phyloP scores from a whole-genome alignment of 2,113 vertebrate species.

The Vidua chalybeata region DNA sequence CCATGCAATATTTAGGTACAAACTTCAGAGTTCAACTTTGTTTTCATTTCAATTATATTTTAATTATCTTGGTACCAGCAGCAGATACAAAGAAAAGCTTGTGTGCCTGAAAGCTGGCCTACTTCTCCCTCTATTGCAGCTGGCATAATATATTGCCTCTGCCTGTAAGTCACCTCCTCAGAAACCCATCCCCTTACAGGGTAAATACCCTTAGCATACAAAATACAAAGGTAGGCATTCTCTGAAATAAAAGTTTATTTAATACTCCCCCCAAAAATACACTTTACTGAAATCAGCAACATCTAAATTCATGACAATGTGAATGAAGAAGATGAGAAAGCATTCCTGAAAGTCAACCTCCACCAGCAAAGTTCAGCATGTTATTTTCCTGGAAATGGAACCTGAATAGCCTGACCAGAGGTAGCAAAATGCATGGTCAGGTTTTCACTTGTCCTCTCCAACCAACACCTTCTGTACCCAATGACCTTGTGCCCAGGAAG shows the following conservation, averaged over 20 bases:
- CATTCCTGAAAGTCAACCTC: background rate
- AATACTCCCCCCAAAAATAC: background rate
- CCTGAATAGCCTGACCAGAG: background rate
- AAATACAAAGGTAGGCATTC: background rate
- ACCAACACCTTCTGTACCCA: background rate
- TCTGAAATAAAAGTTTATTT: background rate
- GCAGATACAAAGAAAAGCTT: background rate
- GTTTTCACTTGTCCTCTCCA: background rate
- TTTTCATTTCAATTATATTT: background rate
- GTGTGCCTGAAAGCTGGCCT: background rate
- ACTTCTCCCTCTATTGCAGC: fast-evolving
- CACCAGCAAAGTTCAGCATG: background rate
- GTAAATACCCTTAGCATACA: background rate
- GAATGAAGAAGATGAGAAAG: background rate
- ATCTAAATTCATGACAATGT: background rate
- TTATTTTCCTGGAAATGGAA: background rate
- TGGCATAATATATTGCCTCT: background rate
- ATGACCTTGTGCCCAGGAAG: background rate
- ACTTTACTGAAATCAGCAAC: background rate
- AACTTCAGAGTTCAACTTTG: background rate
- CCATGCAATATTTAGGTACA: background rate
- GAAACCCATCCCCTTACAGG: background rate
- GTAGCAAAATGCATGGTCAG: background rate
- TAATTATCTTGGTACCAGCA: background rate
- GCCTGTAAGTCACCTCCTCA: background rate